Base-by-base conservation (phyloP, 1,140 invertebrate species). In the Gryon sp. region DNA sequence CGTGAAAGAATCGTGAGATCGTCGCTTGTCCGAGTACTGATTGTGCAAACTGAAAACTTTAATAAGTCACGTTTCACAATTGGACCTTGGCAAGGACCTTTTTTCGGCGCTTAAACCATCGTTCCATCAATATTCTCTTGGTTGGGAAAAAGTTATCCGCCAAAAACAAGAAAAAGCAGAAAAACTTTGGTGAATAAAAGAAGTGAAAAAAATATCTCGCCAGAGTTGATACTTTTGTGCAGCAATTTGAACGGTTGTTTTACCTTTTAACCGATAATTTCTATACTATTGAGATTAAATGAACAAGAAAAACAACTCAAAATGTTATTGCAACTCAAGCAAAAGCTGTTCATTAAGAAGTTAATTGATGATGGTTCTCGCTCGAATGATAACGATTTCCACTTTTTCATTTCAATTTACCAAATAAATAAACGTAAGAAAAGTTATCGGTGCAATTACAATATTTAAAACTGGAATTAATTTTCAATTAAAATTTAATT, bases 41-140 rank as follows among this genome's bases (percentile, higher is more conserved):
- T 75, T 75, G 72, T 55, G 53, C 45, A 36, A 19, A 34, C 60
- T 66, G 55, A 66, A 75, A 75, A 75, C 62, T 75, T 75, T 75
- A 75, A 75, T 75, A 75, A 75, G 63, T 75, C 72, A 75, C 62
- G 46, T 62, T 41, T 52, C 55, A 46, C 63, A 62, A 76, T 76
- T 68, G 72, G 41, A 68, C 48, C 55, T 50, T 57, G 32, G 57
- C 11, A 57, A 41, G 30, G 32, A 68, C 40, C n/a, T 68, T 66
- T 68, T 66, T 57, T 57, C 12, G 55, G 28, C 19, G n/a, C n/a
- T n/a, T n/a, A n/a, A n/a, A n/a, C 15, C 45, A 41, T 4, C 14
- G 15, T 24, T 1, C 9, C 34, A 68, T 75, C 50, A 57, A 68
- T 62, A 62, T 68, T 55, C 43, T 63, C 34, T 75, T 15, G 2